Percentiles rank a stretch among this genome's conserved stretches.
Conservation (phyloP, 2,888 invertebrate genomes). For the Cyrtodaria siliqua region DNA sequence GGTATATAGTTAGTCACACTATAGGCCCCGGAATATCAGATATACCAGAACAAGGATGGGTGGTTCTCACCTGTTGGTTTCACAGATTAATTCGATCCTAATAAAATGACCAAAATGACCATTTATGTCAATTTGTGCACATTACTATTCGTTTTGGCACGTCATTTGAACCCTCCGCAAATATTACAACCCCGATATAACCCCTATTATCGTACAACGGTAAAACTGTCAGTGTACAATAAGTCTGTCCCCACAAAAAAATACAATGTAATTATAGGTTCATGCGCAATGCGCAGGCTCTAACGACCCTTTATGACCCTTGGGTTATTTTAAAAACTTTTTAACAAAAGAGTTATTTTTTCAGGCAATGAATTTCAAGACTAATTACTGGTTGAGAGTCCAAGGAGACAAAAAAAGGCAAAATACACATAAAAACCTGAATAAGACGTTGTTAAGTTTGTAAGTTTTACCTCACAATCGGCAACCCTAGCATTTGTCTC, state of each 20-base stretch:
- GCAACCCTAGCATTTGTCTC: constrained; percentile 19
- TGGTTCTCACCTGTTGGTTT: too few species aligned
- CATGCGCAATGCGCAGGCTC: constrained; percentile 34
- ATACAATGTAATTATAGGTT: constrained; percentile 36
- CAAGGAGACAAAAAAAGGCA: constrained; percentile 19
- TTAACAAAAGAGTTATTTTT: constrained; percentile 51
- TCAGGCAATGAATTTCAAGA: constrained; percentile 52
- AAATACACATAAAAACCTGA: constrained; percentile 36
- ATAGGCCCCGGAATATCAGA: too few species aligned
- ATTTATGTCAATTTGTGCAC: constrained; percentile 1
- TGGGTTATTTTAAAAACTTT: constrained; percentile 16
- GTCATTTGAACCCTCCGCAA: neutral
- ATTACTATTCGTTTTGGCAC: neutral
- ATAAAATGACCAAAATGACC: too few species aligned
- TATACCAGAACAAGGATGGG: too few species aligned
- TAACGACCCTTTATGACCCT: constrained; percentile 30
- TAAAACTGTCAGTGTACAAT: constrained; percentile 31
- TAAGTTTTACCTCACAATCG: constrained; percentile 30
- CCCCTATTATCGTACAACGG: constrained; percentile 18
- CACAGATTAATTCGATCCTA: too few species aligned
- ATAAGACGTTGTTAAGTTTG: constrained; percentile 33
- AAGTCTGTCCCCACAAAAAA: constrained; percentile 9
- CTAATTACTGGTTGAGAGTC: constrained; percentile 38
- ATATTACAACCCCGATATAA: neutral
- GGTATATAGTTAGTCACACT: too few species aligned